A percentile compares a stretch with the other conserved stretches of the same genome.
Conservation (phyloP, 2,113 vertebrate genomes). For the Rhabdornis inornatus region DNA sequence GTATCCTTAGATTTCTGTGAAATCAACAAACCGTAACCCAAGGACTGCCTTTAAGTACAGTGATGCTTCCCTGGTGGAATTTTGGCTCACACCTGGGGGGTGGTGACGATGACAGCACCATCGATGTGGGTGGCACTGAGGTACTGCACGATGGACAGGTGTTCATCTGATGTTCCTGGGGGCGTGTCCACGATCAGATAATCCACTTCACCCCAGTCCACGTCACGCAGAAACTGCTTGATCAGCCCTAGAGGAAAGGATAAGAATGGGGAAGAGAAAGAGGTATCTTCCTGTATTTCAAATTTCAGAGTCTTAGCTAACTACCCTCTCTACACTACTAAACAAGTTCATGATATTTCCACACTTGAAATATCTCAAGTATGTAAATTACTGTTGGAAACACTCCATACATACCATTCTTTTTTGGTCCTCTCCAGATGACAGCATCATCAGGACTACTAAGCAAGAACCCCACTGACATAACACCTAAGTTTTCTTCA, state of each 20-base stretch:
- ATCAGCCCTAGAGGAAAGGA: conserved; percentile 83
- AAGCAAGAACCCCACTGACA: conserved; percentile 96
- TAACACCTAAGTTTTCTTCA: conserved; percentile 93
- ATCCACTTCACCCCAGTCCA: conserved; percentile 95
- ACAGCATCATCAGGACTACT: conserved; percentile 93
- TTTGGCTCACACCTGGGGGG: conserved; percentile 83
- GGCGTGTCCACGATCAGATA: conserved; percentile 94
- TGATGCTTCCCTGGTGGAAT: background rate
- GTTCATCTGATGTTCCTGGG: conserved; percentile 93
- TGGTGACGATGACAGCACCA: conserved; percentile 89
- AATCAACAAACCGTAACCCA: background rate
- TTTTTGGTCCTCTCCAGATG: conserved; percentile 98
- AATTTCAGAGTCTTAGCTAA: background rate
- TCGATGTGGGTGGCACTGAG: conserved; percentile 80
- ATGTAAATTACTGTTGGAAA: background rate
- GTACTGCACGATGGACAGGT: conserved; percentile 91
- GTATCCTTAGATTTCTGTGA: background rate
- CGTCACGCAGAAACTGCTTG: conserved; percentile 94
- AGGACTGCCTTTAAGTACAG: background rate
- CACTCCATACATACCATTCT: conserved; percentile 80
- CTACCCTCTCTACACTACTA: background rate
- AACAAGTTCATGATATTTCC: background rate
- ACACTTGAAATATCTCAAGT: background rate
- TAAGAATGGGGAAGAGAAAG: background rate
- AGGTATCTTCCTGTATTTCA: background rate